Evolutionary conservation across 2,113 vertebrate species (phyloP).

Genomic region (Syngnathus typhle): DNA sequence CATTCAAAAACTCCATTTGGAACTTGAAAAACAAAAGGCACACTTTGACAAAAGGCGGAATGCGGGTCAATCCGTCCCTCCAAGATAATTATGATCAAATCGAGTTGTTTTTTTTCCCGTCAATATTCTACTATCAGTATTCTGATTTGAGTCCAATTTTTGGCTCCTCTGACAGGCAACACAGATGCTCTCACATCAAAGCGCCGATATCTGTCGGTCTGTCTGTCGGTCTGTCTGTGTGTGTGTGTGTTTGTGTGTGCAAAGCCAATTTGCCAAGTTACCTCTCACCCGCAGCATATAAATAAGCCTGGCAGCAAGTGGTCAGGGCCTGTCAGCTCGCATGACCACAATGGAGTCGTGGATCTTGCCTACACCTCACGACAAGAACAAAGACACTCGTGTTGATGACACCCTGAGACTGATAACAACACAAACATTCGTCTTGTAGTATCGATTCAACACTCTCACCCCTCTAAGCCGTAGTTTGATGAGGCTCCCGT

Average conservation of each 20-base stretch:
- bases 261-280: conserved; percentile 61
- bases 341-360: conserved; percentile 54
- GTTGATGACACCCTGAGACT: conserved; percentile 20
- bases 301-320: conserved; percentile 57
- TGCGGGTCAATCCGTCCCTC: too few species aligned
- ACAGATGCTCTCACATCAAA: conserved; percentile 54
- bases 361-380: conserved; percentile 17
- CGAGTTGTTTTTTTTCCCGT: too few species aligned
- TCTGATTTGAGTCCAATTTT: neutral
- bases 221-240: conserved; percentile 27
- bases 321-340: conserved; percentile 52
- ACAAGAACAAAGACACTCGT: conserved; percentile 7
- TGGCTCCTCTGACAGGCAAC: conserved; percentile 14
- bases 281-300: conserved; percentile 60
- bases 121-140: neutral
- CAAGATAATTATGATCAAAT: too few species aligned
- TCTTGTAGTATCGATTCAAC: conserved; percentile 61
- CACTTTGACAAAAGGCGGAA: too few species aligned
- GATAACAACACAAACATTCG: conserved; percentile 26
- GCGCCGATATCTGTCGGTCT: conserved; percentile 32
- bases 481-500: conserved; percentile 51
- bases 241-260: conserved; percentile 41
- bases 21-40: too few species aligned
- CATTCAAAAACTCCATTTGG: too few species aligned
- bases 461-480: conserved; percentile 42